Percentiles rank a stretch among this genome's conserved stretches.
Evolutionary conservation across 2,797 vertebrate species (phyloP).

Genomic region (Cichlasoma orientale): DNA sequence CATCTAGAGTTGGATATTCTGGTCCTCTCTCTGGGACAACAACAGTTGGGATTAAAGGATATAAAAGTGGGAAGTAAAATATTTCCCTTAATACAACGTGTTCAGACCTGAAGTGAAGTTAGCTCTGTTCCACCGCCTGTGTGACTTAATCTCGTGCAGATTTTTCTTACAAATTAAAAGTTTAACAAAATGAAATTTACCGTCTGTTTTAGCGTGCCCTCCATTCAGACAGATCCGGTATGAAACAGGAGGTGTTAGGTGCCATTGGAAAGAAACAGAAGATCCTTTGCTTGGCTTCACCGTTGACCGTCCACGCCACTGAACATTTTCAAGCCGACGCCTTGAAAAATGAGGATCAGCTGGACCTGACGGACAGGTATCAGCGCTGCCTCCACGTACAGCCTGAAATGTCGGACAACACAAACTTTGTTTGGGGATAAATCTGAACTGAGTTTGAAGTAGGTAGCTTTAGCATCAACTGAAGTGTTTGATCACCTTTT

Average conservation of each 20-base stretch:
- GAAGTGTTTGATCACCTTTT: not conserved
- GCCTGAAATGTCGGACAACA: not conserved
- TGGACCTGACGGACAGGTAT: slow-evolving; percentile 38
- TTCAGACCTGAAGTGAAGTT: not conserved
- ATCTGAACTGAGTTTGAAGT: not conserved
- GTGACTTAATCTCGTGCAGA: not conserved
- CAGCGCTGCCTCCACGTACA: slow-evolving; percentile 24
- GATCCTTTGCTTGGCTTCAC: not conserved
- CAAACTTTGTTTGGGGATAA: not conserved
- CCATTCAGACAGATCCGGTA: slow-evolving; percentile 35
- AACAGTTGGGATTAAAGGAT: not conserved
- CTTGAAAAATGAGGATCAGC: slow-evolving; percentile 48
- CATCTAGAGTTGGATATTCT: not conserved
- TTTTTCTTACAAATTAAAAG: not conserved
- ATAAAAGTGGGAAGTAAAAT: not conserved
- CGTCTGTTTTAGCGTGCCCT: slow-evolving; percentile 5
- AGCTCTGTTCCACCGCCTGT: not conserved
- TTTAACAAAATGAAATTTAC: slow-evolving; percentile 10
- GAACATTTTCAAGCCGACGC: not conserved
- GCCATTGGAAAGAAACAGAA: not conserved
- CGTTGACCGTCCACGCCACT: fast-evolving
- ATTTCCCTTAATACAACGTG: not conserved
- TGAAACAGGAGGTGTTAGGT: not conserved
- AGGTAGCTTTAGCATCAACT: no score
- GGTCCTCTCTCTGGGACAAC: not conserved